phyloP scores from a whole-genome alignment of 2,888 invertebrate genomes.

The Chrysomela aeneicollis region DNA sequence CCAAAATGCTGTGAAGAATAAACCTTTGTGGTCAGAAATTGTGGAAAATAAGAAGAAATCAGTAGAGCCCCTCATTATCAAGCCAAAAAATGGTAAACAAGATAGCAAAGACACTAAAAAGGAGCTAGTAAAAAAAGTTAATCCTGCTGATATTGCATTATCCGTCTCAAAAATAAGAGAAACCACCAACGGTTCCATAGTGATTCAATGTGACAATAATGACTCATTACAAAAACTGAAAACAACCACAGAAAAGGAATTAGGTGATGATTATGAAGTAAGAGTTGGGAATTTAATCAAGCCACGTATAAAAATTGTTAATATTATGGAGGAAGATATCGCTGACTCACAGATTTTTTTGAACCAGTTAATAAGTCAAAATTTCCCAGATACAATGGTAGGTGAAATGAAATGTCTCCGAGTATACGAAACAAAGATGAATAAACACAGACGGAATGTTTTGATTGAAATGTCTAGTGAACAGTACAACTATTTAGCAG shows the following conservation, averaged over 20 bases:
- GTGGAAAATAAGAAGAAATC: not conserved
- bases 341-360: not conserved
- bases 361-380: slow-evolving; percentile 5
- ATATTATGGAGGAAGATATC: not conserved
- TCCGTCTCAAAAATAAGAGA: slow-evolving; percentile 1
- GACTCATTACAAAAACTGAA: slow-evolving; percentile 15
- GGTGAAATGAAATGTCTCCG: not conserved
- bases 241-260: not conserved
- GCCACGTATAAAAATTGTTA: not conserved
- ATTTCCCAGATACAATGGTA: not conserved
- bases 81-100: slow-evolving; percentile 6
- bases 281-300: not conserved
- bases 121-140: slow-evolving; percentile 4
- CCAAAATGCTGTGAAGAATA: not conserved
- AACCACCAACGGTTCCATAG: slow-evolving; percentile 4
- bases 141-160: slow-evolving; percentile 4
- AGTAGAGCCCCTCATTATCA: slow-evolving; percentile 7
- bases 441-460: not conserved
- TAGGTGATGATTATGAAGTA: not conserved
- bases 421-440: not conserved
- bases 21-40: not conserved
- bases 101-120: slow-evolving; percentile 13
- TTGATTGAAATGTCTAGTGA: slow-evolving; percentile 6
- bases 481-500: not conserved
- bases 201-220: slow-evolving; percentile 10